Base-by-base conservation (phyloP, 2,113 vertebrate species). In the Guaruba guarouba region DNA sequence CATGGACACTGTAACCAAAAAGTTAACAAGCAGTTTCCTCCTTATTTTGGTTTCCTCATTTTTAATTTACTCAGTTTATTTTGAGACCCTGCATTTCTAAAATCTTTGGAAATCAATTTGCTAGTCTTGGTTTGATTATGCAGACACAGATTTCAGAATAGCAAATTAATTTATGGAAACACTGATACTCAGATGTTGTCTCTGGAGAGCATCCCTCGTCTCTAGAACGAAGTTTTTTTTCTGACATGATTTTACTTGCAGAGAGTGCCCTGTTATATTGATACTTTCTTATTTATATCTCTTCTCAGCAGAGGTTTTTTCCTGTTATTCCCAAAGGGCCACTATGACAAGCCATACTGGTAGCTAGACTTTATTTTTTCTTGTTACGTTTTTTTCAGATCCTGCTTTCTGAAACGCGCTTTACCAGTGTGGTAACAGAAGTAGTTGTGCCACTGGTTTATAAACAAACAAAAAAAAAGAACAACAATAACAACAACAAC, bases 401-500 rank as follows among this genome's bases (percentile, higher is more conserved):
- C 35, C 9, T 70, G 18, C 61, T 68, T 93, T 66, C 54, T 76
- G 62, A 77, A 75, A 57, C 5, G 10, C 24, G 24, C 3, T 80
- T 92, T 79, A 12, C 28, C 17, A 70, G 23, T 51, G 7, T 52
- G 46, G 2, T 70, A 76, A 57, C 24, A 23, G 24, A 70, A 46
- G 10, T 22, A 3, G 41, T 75, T 69, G 31, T 78, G 24, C 39
- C 44, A 63, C 12, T 39, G 16, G 22, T 78, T 78, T 67, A 54
- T 13, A 78, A 86, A 12, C 4, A 86, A 44, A 44, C 43, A 29
- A 54, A 14, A 6, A 28, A 28, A 4, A 37, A 37, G 7, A 35
- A 35, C 10, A 52, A 2, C 1, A 28, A 17, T 6, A 28, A 31
- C 5, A 20, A 8, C 11, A 31, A 5, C 11, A 55, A 55, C 2